Percentiles rank a stretch among this genome's conserved stretches.
Evolutionary conservation across 2,888 invertebrate genomes (phyloP).

Genomic region (Flexamia atlantica): DNA sequence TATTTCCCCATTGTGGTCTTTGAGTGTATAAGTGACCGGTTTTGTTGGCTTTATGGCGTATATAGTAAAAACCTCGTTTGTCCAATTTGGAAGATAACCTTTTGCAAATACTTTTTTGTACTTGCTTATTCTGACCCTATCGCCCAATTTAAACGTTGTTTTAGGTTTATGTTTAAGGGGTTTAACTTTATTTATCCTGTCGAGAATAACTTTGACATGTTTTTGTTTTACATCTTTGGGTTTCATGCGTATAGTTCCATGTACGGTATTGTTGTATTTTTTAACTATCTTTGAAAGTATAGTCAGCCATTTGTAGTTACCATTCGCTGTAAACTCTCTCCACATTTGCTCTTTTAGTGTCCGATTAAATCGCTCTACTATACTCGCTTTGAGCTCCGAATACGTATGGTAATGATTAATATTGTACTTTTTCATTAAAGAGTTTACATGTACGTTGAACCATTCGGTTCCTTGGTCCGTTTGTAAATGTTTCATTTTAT

Average conservation of each 20-base stretch:
- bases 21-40: slow-evolving; percentile 42
- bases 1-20: slow-evolving; percentile 41
- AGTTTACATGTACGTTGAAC: slow-evolving; percentile 12
- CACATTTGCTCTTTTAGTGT: slow-evolving; percentile 48
- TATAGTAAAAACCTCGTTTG: slow-evolving; percentile 37
- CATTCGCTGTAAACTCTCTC: slow-evolving; percentile 3
- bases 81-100: slow-evolving; percentile 45
- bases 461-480: slow-evolving; percentile 59
- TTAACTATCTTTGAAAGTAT: slow-evolving; percentile 21
- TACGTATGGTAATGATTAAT: slow-evolving; percentile 50
- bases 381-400: slow-evolving; percentile 13
- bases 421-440: slow-evolving; percentile 43
- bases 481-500: slow-evolving; percentile 50
- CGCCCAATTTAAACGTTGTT: slow-evolving; percentile 46
- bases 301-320: slow-evolving; percentile 20
- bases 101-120: slow-evolving; percentile 22
- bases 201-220: slow-evolving; percentile 14
- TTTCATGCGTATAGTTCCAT: slow-evolving; percentile 54
- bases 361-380: slow-evolving; percentile 52
- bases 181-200: background rate
- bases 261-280: slow-evolving; percentile 40
- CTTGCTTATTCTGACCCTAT: slow-evolving; percentile 52
- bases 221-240: slow-evolving; percentile 39
- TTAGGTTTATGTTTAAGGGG: background rate
- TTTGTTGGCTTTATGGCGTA: slow-evolving; percentile 15